Percentiles rank a stretch among this genome's conserved stretches.
Evolutionary conservation across 1,140 invertebrate genomes (phyloP).

Genomic region (Philotrypesis tridentata): DNA sequence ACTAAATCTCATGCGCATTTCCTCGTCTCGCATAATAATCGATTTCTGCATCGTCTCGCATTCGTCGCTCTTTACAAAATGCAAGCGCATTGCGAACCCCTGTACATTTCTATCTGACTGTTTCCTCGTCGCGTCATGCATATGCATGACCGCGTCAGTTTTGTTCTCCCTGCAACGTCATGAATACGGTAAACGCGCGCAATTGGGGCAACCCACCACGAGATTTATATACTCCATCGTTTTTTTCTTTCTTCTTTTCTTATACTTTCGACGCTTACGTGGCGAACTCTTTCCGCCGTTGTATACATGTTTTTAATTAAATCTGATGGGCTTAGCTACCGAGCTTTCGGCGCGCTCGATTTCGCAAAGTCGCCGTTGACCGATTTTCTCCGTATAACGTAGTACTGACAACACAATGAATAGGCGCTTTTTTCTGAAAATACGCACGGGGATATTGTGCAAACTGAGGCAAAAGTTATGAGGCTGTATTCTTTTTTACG

Average conservation of each 20-base stretch:
- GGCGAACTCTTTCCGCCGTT: neutral
- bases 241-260: neutral
- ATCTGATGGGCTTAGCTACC: neutral
- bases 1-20: no score
- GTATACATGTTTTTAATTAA: neutral
- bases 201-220: neutral
- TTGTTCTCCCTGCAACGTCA: neutral
- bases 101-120: neutral
- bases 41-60: no score
- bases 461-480: no score
- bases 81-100: neutral
- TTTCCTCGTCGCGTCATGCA: neutral
- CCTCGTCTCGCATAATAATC: no score
- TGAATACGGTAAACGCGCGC: neutral
- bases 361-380: neutral
- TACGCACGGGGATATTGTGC: no score
- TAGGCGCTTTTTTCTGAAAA: neutral
- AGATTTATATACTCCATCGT: neutral
- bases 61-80: neutral
- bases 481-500: no score
- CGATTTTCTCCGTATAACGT: neutral
- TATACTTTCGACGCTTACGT: neutral
- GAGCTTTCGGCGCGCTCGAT: neutral
- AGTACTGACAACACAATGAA: neutral
- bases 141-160: neutral